Evolutionary conservation across 1,140 invertebrate genomes (phyloP).

Genomic region (Trigoniulus corallinus): DNA sequence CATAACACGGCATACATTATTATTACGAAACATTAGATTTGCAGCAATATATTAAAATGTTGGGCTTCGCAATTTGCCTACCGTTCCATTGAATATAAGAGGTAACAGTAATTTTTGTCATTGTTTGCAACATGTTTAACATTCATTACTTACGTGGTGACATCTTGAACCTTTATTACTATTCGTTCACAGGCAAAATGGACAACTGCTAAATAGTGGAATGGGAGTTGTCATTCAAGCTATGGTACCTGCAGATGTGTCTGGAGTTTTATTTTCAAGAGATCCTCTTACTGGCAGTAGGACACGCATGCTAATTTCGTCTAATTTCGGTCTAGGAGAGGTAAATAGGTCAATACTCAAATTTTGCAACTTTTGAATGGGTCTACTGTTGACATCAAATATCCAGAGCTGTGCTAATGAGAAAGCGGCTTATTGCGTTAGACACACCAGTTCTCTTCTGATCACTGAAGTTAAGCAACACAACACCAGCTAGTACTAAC

Average conservation of each 20-base stretch:
- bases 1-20: neutral
- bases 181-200: constrained; percentile 34
- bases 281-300: constrained; percentile 52
- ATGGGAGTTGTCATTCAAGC: constrained; percentile 69
- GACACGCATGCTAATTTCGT: constrained; percentile 45
- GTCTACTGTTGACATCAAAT: neutral
- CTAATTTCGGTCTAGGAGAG: constrained; percentile 66
- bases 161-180: neutral
- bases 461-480: too few species aligned
- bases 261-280: constrained; percentile 63
- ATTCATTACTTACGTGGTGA: neutral
- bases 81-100: constrained; percentile 53
- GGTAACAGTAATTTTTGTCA: too few species aligned
- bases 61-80: constrained; percentile 63
- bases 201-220: constrained; percentile 39
- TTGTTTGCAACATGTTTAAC: too few species aligned
- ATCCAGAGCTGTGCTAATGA: neutral
- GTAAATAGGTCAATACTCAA: constrained; percentile 27
- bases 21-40: constrained; percentile 23
- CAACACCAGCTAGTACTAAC: too few species aligned
- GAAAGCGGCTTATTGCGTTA: too few species aligned
- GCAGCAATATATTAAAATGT: constrained; percentile 42
- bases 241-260: constrained; percentile 47
- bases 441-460: too few species aligned
- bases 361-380: too few species aligned